Conservation (phyloP, 2,888 invertebrate genomes). For the Sphaerophoria taeniata region DNA sequence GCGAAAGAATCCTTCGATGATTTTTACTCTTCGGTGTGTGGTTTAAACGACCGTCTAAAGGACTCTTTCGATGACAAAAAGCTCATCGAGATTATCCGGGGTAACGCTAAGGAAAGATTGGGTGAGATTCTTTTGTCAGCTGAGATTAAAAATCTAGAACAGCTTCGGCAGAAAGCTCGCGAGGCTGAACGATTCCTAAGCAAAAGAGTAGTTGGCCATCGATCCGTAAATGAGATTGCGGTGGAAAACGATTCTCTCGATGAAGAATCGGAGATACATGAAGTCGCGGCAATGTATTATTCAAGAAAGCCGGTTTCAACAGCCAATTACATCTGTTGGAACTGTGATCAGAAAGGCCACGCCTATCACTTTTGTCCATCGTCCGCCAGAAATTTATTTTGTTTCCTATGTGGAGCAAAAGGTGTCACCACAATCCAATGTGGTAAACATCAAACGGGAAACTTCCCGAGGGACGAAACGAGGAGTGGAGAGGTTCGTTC, state of each 20-base stretch:
- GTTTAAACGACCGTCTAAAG: background rate
- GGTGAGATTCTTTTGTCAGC: constrained; percentile 3
- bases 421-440: constrained; percentile 1
- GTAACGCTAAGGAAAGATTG: background rate
- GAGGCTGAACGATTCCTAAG: background rate
- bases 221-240: background rate
- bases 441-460: constrained; percentile 7
- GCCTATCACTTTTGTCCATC: background rate
- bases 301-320: constrained; percentile 1
- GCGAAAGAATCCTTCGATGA: too few species aligned
- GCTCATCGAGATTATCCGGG: background rate
- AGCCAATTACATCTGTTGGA: background rate
- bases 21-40: background rate
- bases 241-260: background rate
- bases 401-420: constrained; percentile 2
- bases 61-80: background rate
- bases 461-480: constrained; percentile 12
- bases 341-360: background rate
- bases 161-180: constrained; percentile 6
- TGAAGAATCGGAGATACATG: background rate
- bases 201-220: background rate
- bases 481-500: constrained; percentile 17
- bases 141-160: background rate
- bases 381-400: background rate
- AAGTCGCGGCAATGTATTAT: background rate